Percentiles rank a stretch among this genome's conserved stretches.
phyloP scores from a whole-genome alignment of 2,888 invertebrate genomes.

The Anaspis maculata region DNA sequence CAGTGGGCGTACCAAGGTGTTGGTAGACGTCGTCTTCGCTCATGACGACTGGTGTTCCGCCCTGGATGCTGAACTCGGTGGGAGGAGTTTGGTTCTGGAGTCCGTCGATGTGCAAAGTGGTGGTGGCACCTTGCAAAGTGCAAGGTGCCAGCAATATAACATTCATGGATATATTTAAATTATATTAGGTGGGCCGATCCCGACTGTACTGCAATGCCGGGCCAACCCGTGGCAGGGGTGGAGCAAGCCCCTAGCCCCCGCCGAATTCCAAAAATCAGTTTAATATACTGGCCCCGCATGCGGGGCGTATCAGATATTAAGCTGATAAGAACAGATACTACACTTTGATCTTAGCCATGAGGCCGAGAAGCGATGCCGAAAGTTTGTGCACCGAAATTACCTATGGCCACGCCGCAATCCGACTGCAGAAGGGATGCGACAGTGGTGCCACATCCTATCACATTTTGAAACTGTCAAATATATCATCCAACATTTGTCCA shows the following conservation, averaged over 20 bases:
- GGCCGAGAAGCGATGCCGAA: slow-evolving; percentile 1
- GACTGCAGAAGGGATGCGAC: too few species aligned
- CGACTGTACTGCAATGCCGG: too few species aligned
- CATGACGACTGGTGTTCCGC: slow-evolving; percentile 12
- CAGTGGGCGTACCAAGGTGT: slow-evolving; percentile 31
- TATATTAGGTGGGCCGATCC: too few species aligned
- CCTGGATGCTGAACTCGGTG: slow-evolving; percentile 17
- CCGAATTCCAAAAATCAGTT: not conserved
- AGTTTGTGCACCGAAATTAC: too few species aligned
- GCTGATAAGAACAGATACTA: slow-evolving; percentile 63
- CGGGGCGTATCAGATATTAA: slow-evolving; percentile 57
- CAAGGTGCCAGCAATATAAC: too few species aligned
- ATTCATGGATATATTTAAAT: slow-evolving; percentile 4
- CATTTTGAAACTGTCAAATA: too few species aligned
- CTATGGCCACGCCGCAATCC: too few species aligned
- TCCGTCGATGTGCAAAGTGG: slow-evolving; percentile 18
- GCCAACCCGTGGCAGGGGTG: too few species aligned
- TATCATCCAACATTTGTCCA: too few species aligned
- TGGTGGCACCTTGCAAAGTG: too few species aligned
- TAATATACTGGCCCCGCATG: slow-evolving; percentile 34
- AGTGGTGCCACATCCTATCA: too few species aligned
- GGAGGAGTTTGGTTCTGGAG: slow-evolving; percentile 6
- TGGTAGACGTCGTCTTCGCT: slow-evolving; percentile 21
- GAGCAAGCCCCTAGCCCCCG: slow-evolving; percentile 1
- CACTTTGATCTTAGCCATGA: slow-evolving; percentile 53